Evolutionary conservation across 2,888 invertebrate species (phyloP), one percentile per base, ranked within the genome.

Genomic region (Lycophotia porphyrea): DNA sequence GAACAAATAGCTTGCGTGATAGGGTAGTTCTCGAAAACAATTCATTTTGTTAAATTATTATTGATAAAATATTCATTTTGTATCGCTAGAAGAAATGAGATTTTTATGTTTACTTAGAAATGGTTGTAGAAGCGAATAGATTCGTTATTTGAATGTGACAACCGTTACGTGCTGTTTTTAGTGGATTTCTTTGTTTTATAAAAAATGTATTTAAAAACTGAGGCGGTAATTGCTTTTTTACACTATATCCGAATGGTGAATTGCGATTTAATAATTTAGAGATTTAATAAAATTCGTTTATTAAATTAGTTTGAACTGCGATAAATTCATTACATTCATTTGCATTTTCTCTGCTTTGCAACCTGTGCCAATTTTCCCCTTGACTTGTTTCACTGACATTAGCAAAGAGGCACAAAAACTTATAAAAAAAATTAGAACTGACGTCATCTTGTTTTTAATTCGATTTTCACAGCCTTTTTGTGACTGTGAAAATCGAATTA

Each of bases 1-100:
- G 96, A 96, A 96, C 96, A 95, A 96, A 96, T 96, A 90, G 94
- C 88, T 91, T 89, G 87, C 85, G 84, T 89, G 91, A 93, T 93
- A 91, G 89, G 87, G 81, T 82, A 87, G 88, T 91, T 89, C 91
- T 89, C 86, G 86, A 92, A 92, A 91, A 90, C 92, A 93, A 94
- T 93, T 91, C 91, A 94, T 94, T 93, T 91, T 82, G 82, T 85
- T 87, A 88, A 90, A 90, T 90, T 82, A 87, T 87, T 86, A 86
- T 87, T 86, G 87, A 78, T 87, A 88, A 87, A 89, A 88, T 86
- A 87, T 85, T 81, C 79, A 85, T 84, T 85, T 86, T 86, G 75
- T 85, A 77, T 73, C 76, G 75, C 60, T 79, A 76, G 71, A 71
- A 78, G 61, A 80, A 81, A 86, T 84, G 31, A 70, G 81, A 80